A percentile compares a stretch with the other conserved stretches of the same genome.
These are phyloP conservation scores for Dicentrarchus labrax DNA, from an alignment of 2,113 vertebrate species.

Conservation along the genomic window DNA sequence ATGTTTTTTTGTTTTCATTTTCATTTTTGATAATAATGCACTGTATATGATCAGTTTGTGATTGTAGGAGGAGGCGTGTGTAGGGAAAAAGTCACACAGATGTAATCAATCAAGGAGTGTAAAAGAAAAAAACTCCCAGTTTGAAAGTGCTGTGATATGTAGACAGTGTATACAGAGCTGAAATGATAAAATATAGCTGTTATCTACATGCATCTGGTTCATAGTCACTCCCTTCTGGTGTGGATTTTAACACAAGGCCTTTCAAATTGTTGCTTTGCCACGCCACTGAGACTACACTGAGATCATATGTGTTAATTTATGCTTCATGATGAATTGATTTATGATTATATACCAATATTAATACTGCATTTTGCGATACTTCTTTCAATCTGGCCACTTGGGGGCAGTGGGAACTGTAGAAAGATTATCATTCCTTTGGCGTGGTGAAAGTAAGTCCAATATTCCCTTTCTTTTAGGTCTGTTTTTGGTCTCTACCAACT, in stretches of 20 bases:
- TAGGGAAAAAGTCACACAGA: neutral
- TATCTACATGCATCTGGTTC: constrained; percentile 37
- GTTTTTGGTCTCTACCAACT: neutral
- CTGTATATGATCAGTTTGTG: neutral
- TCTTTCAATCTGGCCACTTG: too few relatives aligned
- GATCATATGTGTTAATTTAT: constrained; percentile 23
- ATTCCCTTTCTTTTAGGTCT: neutral
- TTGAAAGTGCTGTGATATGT: constrained; percentile 22
- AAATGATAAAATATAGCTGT: constrained; percentile 27
- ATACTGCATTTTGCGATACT: neutral
- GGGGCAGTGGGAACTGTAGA: too few relatives aligned
- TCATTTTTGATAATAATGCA: constrained; percentile 1
- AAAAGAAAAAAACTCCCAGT: constrained; percentile 26
- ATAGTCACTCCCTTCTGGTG: constrained; percentile 11
- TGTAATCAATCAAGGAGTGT: constrained; percentile 38
- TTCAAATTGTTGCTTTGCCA: neutral
- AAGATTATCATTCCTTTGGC: neutral
- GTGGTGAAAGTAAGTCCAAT: neutral
- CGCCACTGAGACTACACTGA: neutral
- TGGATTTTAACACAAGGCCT: constrained; percentile 29
- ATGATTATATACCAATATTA: neutral
- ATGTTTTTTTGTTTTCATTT: neutral
- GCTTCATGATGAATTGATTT: constrained; percentile 5
- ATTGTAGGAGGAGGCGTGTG: neutral
- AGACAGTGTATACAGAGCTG: constrained; percentile 21